Evolutionary conservation across 1,140 invertebrate species (phyloP), one percentile per base, ranked within the genome.

Genomic region (Brachystomella parvula): DNA sequence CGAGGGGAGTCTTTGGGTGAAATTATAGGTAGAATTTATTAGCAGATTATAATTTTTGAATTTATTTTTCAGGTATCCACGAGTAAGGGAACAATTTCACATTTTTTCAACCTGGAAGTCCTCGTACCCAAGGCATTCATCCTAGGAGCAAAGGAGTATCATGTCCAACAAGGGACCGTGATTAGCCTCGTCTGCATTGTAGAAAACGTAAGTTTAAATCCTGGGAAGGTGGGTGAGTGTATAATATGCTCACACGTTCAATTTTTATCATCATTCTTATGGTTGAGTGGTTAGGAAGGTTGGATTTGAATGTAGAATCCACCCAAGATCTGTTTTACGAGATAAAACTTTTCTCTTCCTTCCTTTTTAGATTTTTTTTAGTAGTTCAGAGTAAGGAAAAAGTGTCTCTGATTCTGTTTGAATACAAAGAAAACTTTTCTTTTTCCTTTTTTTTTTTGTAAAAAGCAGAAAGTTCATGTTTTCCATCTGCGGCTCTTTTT

Each of bases 71-170:
- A 94, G 91, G 87, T 93, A 70, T 89, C 90, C 21, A 92, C 87
- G 64, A 86, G 86, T 65, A 85, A 85, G 31, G 90, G 90, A 49
- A 85, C 90, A 70, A 83, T 92, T 71, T 92, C 90, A 24, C 89
- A 92, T 78, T 92, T 91, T 79, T 89, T 91, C 67, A 88, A 90
- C 77, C 83, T 94, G 53, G 86, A 91, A 79, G 90, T 94, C 71
- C 89, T 92, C 67, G 86, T 90, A 71, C 90, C 91, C 6, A 88
- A 90, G 77, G 91, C 90, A 58, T 90, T 89, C 77, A 94, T 93
- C 75, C 82, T 92, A 74, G 76, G 76, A 57, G 73, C 75, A 2
- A 68, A 69, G 39, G 76, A 78, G 57, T 73, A 75, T 21, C 76
- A 77, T 63, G 74, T 78, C 32, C 76, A 76, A 61, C 72, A 76